A percentile compares a stretch with the other conserved stretches of the same genome.
phyloP scores from a whole-genome alignment of 2,797 vertebrate species.

The Thalassophryne amazonica region DNA sequence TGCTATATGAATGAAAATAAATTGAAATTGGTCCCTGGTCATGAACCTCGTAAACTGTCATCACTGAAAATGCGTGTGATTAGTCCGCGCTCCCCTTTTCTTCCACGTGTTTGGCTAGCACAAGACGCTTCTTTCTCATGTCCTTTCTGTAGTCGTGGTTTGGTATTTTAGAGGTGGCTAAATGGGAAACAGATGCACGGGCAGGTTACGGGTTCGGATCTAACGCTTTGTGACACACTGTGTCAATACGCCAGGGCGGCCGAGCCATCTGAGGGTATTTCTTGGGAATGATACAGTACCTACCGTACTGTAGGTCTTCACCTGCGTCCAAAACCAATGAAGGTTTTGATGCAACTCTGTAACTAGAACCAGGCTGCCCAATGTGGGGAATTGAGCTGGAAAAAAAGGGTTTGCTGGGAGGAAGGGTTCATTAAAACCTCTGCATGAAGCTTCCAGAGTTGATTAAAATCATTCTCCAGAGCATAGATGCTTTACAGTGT shows the following conservation, averaged over 20 bases:
- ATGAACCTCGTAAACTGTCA: conserved; percentile 1
- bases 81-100: conserved; percentile 5
- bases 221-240: conserved; percentile 60
- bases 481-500: not conserved
- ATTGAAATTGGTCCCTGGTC: conserved; percentile 21
- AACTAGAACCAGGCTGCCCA: conserved; percentile 17
- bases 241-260: conserved; percentile 28
- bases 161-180: conserved; percentile 21
- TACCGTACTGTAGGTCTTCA: conserved; percentile 32
- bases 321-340: conserved; percentile 54
- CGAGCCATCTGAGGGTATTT: conserved; percentile 37
- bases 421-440: conserved; percentile 27
- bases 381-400: conserved; percentile 6
- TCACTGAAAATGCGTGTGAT: conserved; percentile 19
- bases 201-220: conserved; percentile 50
- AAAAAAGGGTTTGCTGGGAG: conserved; percentile 30
- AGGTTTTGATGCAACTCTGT: conserved; percentile 23
- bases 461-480: conserved; percentile 25
- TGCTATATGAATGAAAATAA: conserved; percentile 9
- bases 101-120: not conserved
- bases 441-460: conserved; percentile 7
- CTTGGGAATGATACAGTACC: conserved; percentile 5
- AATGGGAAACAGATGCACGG: conserved; percentile 75
- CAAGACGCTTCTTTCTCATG: conserved; percentile 26
- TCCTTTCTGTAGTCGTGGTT: conserved; percentile 32